phyloP scores from a whole-genome alignment of 2,797 vertebrate species.

The Todus mexicanus region DNA sequence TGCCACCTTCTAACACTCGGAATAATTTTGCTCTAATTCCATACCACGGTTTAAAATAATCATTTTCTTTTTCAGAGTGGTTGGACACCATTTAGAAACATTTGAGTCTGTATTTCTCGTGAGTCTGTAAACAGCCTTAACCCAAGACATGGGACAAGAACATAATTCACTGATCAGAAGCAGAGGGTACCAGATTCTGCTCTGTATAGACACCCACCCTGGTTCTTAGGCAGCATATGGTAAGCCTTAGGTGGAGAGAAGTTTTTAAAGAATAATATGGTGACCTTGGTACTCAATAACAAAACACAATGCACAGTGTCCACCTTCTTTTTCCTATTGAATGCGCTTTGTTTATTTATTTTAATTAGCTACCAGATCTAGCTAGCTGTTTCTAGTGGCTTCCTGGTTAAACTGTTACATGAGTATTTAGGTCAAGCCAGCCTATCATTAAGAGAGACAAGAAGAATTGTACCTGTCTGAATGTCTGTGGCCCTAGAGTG shows the following conservation, averaged over 20 bases:
- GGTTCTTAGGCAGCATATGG: neutral
- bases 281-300: neutral
- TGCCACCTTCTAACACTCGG: neutral
- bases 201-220: fast-evolving
- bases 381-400: neutral
- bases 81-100: neutral
- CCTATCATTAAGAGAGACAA: neutral
- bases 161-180: neutral
- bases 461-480: neutral
- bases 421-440: neutral
- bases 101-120: neutral
- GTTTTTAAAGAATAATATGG: neutral
- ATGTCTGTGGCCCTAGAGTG: neutral
- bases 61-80: neutral
- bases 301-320: neutral
- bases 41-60: neutral
- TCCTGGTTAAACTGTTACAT: neutral
- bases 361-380: neutral
- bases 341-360: neutral
- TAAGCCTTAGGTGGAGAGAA: neutral
- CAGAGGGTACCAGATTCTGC: neutral
- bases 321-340: neutral
- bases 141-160: neutral
- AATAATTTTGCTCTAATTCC: neutral
- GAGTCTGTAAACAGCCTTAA: neutral